Evolutionary conservation across 2,797 vertebrate genomes (phyloP), one percentile per base, ranked within the genome.

Genomic region (Halcyon leucocephala): DNA sequence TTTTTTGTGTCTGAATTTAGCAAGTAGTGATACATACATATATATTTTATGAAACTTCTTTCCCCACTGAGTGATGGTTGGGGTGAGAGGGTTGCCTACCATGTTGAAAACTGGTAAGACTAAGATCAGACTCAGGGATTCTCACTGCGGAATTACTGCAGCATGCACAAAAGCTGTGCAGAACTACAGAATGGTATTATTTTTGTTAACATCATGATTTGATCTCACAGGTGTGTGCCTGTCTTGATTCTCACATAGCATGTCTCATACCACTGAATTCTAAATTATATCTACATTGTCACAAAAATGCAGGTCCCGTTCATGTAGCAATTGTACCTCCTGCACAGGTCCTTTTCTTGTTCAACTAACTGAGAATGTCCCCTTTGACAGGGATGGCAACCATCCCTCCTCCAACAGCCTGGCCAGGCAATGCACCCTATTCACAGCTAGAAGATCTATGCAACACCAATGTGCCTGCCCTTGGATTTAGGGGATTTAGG

Each of bases 391-490:
- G 0, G 33, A 78, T 6, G 8, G 49, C 13, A 74, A n/a, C 9
- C 37, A 22, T 46, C 14, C 14, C 55, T 62, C 19, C 33, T 42
- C 9, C 24, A 62, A 6, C 16, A n/a, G 17, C 7, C 31, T 18
- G 0, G 0, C 39, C 2, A 48, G 33, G n/a, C 13, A 78, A 22
- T 20, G 64, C 28, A 35, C 7, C 7, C 26, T n/a, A 15, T 4
- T 44, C 22, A 33, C 12, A 46, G 5, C 0, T 4, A 35, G 29
- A 31, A 42, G 10, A 69, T 5, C 19, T 41, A 26, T 0, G 1
- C 3, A 35, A 20, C 35, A 52, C 6, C 11, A 15, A 1, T 8
- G 7, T 39, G 19, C 20, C 3, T 0, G 3, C 15, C 10, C 48
- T 29, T 37, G 1, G 1, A 14, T 66, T 80, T 19, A 19, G 3